Evolutionary conservation across 2,888 invertebrate species (phyloP), one percentile per base, ranked within the genome.

Genomic region (Tortrix viridana): DNA sequence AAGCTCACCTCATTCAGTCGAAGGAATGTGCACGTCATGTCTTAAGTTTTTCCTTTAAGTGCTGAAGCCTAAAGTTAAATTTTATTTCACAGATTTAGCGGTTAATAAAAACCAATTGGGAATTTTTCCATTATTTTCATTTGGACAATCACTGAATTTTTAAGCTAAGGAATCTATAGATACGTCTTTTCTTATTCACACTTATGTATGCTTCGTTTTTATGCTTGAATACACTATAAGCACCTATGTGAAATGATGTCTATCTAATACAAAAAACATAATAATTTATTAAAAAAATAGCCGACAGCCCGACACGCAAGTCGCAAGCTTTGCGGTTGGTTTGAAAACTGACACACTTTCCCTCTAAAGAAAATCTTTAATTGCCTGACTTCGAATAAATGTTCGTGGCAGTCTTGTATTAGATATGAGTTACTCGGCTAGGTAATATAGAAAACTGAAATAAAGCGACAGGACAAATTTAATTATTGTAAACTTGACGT

Each of bases 11-110:
- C 41, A n/a, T 46, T 41, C 20, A 49, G 18, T 22, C 32, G 20
- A 18, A 41, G 6, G 55, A 61, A 61, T 61, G 54, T 61, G 61
- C 43, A 32, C 22, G 55, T 61, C 61, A 55, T 61, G 61, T 61
- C 22, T 14, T 16, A 12, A 32, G 54, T 61, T 55, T 61, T 61
- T 49, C 61, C 41, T n/a, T 26, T 19, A n/a, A 49, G 48, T 54
- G 32, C 48, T 48, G 48, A 60, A 60, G 53, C 47, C 54, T 48
- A 20, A 48, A 60, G 60, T 60, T 43, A 60, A 60, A 54, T 60
- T 60, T 60, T 48, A 60, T 54, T 48, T 60, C 60, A 60, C 54
- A 54, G 60, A 19, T 54, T 41, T 20, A 26, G 19, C 32, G 32
- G 16, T 20, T n/a, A 50, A 19, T 38, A 54, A 48, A 43, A 53